Evolutionary conservation across 1,140 invertebrate species (phyloP), one percentile per base, ranked within the genome.

Genomic region (Trigoniulus corallinus): DNA sequence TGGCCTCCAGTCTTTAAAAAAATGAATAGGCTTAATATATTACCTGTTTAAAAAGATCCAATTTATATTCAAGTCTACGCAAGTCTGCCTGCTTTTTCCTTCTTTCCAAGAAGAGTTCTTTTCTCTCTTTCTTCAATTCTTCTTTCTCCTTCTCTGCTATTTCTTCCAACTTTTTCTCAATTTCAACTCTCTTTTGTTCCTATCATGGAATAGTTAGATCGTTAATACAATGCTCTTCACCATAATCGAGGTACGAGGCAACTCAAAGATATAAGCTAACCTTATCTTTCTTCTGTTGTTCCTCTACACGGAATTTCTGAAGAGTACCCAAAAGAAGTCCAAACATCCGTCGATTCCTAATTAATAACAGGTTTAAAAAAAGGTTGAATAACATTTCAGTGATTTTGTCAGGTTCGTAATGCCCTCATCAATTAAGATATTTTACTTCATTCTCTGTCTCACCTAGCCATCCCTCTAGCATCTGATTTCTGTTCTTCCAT

Each of bases 261-360:
- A 37, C 21, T 18, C 26, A 37, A 47, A 47, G 7, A 12, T 10
- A 34, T 47, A 27, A 46, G 56, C 52, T 59, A 60, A 76, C 76
- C 64, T 72, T 72, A 60, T 78, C 62, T 67, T 88, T 87, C 51
- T 88, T 67, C 54, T 82, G 81, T 48, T 85, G 88, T 68, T 95
- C 88, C 65, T 97, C 92, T 63, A 88, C 84, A 61, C 88, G 82
- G 65, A 97, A 97, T 64, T 88, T 91, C 61, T 94, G 87, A 54
- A 97, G 67, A 40, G 92, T 96, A 2, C 92, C 92, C 29, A 97
- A 66, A 34, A 97, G 70, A 25, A 86, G 84, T 23, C 92, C 89
- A 73, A 97, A 95, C 84, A 97, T 95, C 54, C 93, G 74, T 54
- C 82, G 76, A 69, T 94, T 94, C 54, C 89, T 71, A 45, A 53